These are phyloP conservation scores for Orthosia incerta DNA, from an alignment of 2,888 invertebrate species.

Conservation along the genomic window DNA sequence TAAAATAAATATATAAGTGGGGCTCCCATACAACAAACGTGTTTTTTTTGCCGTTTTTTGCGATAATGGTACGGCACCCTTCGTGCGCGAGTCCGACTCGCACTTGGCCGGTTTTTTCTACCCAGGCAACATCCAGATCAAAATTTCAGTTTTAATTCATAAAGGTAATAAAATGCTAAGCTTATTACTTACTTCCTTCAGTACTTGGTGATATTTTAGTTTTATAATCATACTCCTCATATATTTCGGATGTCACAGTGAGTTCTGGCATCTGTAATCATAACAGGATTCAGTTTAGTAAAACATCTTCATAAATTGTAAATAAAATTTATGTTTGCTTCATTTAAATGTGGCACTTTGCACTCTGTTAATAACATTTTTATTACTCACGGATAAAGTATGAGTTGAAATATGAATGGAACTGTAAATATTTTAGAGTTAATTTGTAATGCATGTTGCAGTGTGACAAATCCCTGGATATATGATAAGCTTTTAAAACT, in stretches of 20 bases:
- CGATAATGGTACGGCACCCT: too few species aligned
- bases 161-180: conserved; percentile 31
- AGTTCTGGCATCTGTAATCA: conserved; percentile 89
- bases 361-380: conserved; percentile 50
- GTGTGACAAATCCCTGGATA: conserved; percentile 39
- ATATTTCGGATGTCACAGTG: conserved; percentile 94
- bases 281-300: conserved; percentile 58
- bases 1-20: too few species aligned
- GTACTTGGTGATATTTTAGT: conserved; percentile 85
- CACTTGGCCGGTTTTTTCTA: too few species aligned
- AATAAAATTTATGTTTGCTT: conserved; percentile 60
- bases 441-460: conserved; percentile 53
- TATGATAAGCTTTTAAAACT: conserved; percentile 34
- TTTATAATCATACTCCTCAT: conserved; percentile 92
- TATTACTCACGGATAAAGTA: conserved; percentile 50
- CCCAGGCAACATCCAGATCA: background rate
- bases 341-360: conserved; percentile 49
- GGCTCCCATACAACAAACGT: too few species aligned
- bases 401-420: conserved; percentile 48
- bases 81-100: too few species aligned
- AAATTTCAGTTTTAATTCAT: conserved; percentile 9
- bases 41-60: too few species aligned
- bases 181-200: conserved; percentile 85
- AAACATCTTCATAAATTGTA: conserved; percentile 53
- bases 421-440: conserved; percentile 50